Conservation (phyloP, 2,888 invertebrate species). For the Agrotis puta region DNA sequence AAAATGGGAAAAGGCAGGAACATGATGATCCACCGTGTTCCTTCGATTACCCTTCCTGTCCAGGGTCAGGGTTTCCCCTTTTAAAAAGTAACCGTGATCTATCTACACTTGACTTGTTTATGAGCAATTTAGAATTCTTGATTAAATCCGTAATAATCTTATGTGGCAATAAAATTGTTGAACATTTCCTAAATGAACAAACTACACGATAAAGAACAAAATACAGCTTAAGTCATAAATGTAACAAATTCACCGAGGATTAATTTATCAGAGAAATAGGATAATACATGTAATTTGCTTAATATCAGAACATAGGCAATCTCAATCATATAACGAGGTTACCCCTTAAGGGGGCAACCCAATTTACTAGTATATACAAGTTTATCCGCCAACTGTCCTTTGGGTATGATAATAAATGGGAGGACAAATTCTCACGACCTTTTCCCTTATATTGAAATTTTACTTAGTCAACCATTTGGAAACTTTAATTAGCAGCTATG, state of each 20-base stretch:
- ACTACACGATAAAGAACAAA: background rate
- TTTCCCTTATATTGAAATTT: slow-evolving; percentile 83
- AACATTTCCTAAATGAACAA: no score
- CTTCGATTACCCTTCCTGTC: no score
- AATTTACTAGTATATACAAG: slow-evolving; percentile 88
- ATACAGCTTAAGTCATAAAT: background rate
- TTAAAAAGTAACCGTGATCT: no score
- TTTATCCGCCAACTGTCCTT: slow-evolving; percentile 87
- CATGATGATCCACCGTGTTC: no score
- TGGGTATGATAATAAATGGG: slow-evolving; percentile 85
- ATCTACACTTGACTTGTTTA: no score
- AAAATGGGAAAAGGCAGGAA: no score
- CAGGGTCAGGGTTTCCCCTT: no score
- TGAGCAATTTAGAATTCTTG: no score
- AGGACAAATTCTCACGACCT: slow-evolving; percentile 83
- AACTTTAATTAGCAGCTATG: slow-evolving; percentile 71
- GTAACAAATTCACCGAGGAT: slow-evolving; percentile 41
- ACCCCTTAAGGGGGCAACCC: slow-evolving; percentile 84
- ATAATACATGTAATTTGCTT: slow-evolving; percentile 66
- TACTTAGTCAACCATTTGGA: slow-evolving; percentile 73
- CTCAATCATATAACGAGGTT: slow-evolving; percentile 85
- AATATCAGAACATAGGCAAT: slow-evolving; percentile 79
- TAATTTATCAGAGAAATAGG: slow-evolving; percentile 57
- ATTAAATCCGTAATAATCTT: no score
- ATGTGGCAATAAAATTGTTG: no score